Percentiles rank a stretch among this genome's conserved stretches.
Evolutionary conservation across 2,113 vertebrate genomes (phyloP).

Genomic region (Aphyosemion australe): DNA sequence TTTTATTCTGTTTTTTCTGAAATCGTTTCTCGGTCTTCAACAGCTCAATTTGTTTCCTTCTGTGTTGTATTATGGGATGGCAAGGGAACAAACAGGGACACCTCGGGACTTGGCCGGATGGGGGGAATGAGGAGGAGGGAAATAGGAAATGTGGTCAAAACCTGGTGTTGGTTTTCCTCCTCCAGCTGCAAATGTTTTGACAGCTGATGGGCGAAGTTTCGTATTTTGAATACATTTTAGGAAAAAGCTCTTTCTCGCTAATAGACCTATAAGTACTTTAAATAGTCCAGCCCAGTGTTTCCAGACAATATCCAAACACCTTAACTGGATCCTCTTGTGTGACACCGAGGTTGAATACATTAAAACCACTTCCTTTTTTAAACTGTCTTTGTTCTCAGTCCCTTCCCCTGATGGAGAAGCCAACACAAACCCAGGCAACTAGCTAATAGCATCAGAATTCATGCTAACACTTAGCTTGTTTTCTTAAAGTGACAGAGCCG

Average conservation of each 20-base stretch:
- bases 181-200: constrained; percentile 76
- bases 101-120: constrained; percentile 10
- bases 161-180: constrained; percentile 65
- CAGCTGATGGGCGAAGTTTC: constrained; percentile 72
- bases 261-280: constrained; percentile 36
- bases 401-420: constrained; percentile 47
- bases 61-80: constrained; percentile 67
- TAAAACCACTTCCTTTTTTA: constrained; percentile 44
- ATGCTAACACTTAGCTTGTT: no score
- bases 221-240: constrained; percentile 69
- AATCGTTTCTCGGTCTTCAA: constrained; percentile 41
- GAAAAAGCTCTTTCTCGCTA: constrained; percentile 38
- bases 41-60: constrained; percentile 63
- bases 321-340: constrained; percentile 32
- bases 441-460: constrained; percentile 73
- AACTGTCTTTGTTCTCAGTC: constrained; percentile 24
- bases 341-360: constrained; percentile 32
- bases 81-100: constrained; percentile 13
- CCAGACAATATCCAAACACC: constrained; percentile 27
- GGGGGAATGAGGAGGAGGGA: constrained; percentile 18
- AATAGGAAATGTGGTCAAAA: constrained; percentile 54
- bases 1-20: constrained; percentile 30
- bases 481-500: no score
- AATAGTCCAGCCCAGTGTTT: constrained; percentile 37
- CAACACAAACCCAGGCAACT: constrained; percentile 59